These are phyloP conservation scores for Chalcis sispes DNA, from an alignment of 2,888 invertebrate genomes.

Conservation along the genomic window DNA sequence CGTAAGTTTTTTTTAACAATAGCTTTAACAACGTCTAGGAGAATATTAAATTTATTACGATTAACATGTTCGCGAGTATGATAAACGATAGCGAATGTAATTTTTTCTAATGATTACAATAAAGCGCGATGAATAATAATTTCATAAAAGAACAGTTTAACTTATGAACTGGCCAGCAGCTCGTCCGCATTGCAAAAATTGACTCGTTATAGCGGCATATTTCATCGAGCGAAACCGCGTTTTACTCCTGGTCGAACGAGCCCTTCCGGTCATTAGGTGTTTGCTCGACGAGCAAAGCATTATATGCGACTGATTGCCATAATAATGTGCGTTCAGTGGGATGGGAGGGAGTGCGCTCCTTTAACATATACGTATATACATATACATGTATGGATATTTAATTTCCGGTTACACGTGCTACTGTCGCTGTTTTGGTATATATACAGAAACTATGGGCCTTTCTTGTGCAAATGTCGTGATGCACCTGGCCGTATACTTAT, in stretches of 20 bases:
- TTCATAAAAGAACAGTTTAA: too few species aligned
- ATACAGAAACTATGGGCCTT: too few species aligned
- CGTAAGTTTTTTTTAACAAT: too few species aligned
- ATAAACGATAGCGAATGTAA: too few species aligned
- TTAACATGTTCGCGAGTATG: too few species aligned
- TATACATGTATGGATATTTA: constrained; percentile 48
- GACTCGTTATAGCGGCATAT: constrained; percentile 27
- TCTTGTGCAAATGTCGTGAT: constrained; percentile 36
- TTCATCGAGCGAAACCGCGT: constrained; percentile 37
- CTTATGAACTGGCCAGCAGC: too few species aligned
- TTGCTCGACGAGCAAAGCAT: constrained; percentile 59
- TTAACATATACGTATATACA: constrained; percentile 7
- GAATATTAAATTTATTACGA: too few species aligned
- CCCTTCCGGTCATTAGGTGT: constrained; percentile 69
- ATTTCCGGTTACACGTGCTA: constrained; percentile 45
- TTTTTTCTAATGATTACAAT: too few species aligned
- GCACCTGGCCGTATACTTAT: constrained; percentile 7
- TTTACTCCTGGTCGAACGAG: constrained; percentile 55
- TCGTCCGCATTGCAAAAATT: too few species aligned
- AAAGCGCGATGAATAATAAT: too few species aligned
- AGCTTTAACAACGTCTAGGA: too few species aligned
- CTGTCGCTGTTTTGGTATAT: not conserved
- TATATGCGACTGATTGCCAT: constrained; percentile 65
- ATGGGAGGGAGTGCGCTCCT: constrained; percentile 36
- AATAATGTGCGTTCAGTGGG: constrained; percentile 56